Evolutionary conservation across 2,888 invertebrate species (phyloP), one percentile per base, ranked within the genome.

Genomic region (Caenorhabditis zanzibari): DNA sequence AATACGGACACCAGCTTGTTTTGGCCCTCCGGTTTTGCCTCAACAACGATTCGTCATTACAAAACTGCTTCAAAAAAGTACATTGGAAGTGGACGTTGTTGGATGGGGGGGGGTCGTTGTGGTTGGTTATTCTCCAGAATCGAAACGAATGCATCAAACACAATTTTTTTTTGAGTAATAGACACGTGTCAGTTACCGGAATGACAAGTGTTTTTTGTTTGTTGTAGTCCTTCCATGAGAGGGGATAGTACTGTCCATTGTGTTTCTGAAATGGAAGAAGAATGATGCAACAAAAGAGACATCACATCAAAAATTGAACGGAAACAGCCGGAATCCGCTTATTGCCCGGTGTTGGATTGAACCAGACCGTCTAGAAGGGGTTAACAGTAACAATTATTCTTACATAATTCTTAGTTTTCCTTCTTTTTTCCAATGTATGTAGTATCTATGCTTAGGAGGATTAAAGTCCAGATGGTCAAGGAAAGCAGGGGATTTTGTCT

Each of bases 301-400:
- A 76, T 76, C 76, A 52, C 66, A 49, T 66, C 68, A 68, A 76
- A 76, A 64, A 49, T 66, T 68, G 49, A n/a, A 19, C 26, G 59
- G 49, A 68, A 59, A 66, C 14, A 44, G 44, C 19, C 52, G 49
- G 63, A 77, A 77, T 77, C 79, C 79, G 79, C 79, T 79, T 79
- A 79, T 63, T 74, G 74, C 64, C 64, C 19, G 47, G 26, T 9
- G 24, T 24, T 14, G 61, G 63, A 77, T 38, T 64, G 49, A 64
- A 54, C 56, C 69, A 26, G 54, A 54, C 47, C 52, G 64, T 52
- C 59, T 35, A 10, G n/a, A 7, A 47, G 49, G 66, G 28, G 32
- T 77, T 77, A 77, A 77, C 77, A 77, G 77, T 77, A 77, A 71
- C 77, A 77, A 77, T 77, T 77, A 77, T 69, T 77, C 44, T 44